Evolutionary conservation across 1,140 invertebrate genomes (phyloP).

Genomic region (Lasioglossum albipes): DNA sequence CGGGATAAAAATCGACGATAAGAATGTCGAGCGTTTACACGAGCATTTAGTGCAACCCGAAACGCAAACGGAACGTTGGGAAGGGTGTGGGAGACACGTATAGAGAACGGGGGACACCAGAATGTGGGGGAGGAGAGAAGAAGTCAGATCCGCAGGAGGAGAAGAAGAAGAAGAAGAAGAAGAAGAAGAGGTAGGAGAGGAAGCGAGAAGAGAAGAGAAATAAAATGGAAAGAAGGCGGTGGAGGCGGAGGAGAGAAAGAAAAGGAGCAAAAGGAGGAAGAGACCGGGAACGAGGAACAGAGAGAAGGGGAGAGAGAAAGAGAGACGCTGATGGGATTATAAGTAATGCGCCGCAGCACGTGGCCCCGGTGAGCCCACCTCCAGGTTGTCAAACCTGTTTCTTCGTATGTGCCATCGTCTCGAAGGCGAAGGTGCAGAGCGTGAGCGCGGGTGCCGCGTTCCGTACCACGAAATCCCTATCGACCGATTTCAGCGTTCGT

Average conservation of each 20-base stretch:
- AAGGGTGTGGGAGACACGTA: conserved; percentile 35
- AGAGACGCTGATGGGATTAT: conserved; percentile 65
- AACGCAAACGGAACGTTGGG: conserved; percentile 31
- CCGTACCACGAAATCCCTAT: conserved; percentile 59
- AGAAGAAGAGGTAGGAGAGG: conserved; percentile 40
- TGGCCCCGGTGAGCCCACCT: conserved; percentile 75
- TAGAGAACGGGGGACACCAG: conserved; percentile 26
- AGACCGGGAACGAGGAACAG: conserved; percentile 40
- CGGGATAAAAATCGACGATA: conserved; percentile 15
- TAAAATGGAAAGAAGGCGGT: conserved; percentile 8
- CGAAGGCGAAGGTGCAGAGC: conserved; percentile 64
- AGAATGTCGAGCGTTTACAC: conserved; percentile 37
- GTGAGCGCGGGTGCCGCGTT: conserved; percentile 61
- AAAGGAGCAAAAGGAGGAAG: conserved; percentile 30
- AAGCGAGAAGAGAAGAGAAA: conserved; percentile 36
- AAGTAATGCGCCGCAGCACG: conserved; percentile 77
- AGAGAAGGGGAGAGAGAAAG: conserved; percentile 49
- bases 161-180: conserved; percentile 42
- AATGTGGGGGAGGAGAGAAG: conserved; percentile 48
- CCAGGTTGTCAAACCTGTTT: conserved; percentile 80
- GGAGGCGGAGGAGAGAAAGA: not conserved
- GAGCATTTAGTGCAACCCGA: conserved; percentile 34
- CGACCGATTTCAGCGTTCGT: conserved; percentile 59
- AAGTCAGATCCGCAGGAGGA: conserved; percentile 47
- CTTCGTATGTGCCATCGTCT: conserved; percentile 66